Evolutionary conservation across 2,888 invertebrate species (phyloP), one percentile per base, ranked within the genome.

Genomic region (Stegophylla sp.): DNA sequence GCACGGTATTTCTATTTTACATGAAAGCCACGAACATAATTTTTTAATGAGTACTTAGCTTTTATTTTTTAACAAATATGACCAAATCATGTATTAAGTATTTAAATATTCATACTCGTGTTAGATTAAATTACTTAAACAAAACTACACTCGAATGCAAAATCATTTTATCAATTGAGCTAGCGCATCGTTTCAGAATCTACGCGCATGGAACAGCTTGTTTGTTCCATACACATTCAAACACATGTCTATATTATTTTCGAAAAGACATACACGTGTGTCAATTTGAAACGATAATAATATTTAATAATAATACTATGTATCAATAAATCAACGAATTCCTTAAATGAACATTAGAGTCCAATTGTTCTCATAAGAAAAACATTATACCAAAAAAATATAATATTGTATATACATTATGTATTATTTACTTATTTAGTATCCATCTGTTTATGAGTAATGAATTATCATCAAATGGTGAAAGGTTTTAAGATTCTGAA

Each of bases 171-270:
- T 17, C 15, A n/a, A 59, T 59, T 43, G 53, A 53, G 51, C 51
- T 41, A 64, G 64, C 73, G 64, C 64, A 45, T 51, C 81, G 51
- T 61, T 53, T 81, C 48, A 23, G 20, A 10, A 72, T 45, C 59
- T 34, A 63, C 73, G 13, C 41, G 61, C 61, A 51, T 51, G 34
- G 1, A 51, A 28, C 26, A 26, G 26, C 3, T 43, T 59, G n/a
- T 45, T 72, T n/a, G n/a, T n/a, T n/a, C n/a, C n/a, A n/a, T n/a
- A n/a, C n/a, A n/a, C 12, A 56, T 23, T n/a, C 41, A 72, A 72
- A 43, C 43, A 45, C 23, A 41, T 28, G 71, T 45, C 5, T 69
- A 59, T 59, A 77, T 43, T 66, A 15, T 51, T 7, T 17, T 43
- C n/a, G 9, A 28, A 41, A 26, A 74, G 17, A 34, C n/a, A 15